phyloP scores from a whole-genome alignment of 2,113 vertebrate species.

The Illadopsis cleaveri region DNA sequence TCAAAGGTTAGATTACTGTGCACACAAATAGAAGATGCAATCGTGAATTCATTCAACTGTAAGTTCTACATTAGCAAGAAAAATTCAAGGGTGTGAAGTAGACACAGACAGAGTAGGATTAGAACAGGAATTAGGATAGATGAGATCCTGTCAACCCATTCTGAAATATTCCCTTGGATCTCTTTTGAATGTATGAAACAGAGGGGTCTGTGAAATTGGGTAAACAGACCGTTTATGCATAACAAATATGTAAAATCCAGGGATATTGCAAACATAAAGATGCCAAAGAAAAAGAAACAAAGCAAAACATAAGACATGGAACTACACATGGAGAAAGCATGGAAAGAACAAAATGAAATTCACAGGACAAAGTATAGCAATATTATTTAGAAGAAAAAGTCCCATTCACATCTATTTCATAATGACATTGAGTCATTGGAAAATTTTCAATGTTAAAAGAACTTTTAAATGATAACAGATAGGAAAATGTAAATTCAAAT shows the following conservation, averaged over 20 bases:
- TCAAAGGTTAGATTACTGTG: constrained; percentile 19
- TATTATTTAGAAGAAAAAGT: background rate
- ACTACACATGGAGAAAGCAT: background rate
- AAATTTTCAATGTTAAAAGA: background rate
- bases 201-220: background rate
- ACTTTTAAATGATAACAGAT: background rate
- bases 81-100: background rate
- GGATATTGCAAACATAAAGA: background rate
- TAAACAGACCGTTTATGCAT: background rate
- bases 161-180: background rate
- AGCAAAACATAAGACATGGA: background rate
- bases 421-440: background rate
- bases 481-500: background rate
- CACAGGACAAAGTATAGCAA: background rate
- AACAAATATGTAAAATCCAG: background rate
- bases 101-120: background rate
- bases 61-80: background rate
- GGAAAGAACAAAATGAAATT: background rate
- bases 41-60: background rate
- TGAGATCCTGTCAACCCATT: background rate
- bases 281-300: background rate
- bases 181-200: background rate
- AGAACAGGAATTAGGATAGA: background rate
- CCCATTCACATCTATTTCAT: background rate
- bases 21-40: background rate